Evolutionary conservation across 2,797 vertebrate genomes (phyloP).

Genomic region (Enteromius trimaculatus): DNA sequence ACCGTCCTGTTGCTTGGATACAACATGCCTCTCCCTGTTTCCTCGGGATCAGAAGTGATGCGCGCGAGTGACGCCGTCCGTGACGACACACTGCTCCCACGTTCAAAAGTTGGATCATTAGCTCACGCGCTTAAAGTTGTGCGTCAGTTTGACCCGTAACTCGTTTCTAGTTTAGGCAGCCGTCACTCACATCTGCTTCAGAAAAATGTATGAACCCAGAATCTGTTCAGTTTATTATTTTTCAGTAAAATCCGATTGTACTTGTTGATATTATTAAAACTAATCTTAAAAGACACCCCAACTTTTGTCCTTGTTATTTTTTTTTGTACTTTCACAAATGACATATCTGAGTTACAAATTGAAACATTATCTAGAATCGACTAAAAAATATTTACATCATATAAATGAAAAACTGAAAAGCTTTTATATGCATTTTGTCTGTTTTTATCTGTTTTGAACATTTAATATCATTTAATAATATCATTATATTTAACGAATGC

Average conservation of each 20-base stretch:
- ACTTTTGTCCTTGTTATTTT: neutral
- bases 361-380: neutral
- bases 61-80: neutral
- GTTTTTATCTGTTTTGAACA: neutral
- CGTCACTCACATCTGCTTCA: neutral
- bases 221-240: neutral
- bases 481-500: neutral
- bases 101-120: neutral
- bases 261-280: neutral
- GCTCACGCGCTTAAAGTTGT: neutral
- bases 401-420: neutral
- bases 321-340: neutral
- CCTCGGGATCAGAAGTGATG: slow-evolving; percentile 65
- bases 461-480: neutral
- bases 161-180: neutral
- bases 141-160: neutral
- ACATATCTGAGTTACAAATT: neutral
- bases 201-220: neutral
- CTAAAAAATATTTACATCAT: neutral
- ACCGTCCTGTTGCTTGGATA: slow-evolving; percentile 81
- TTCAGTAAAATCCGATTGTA: neutral
- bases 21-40: slow-evolving; percentile 71
- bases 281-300: neutral
- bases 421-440: neutral
- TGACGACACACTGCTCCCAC: no score